Evolutionary conservation across 2,888 invertebrate species (phyloP), one percentile per base, ranked within the genome.

Genomic region (Pollenia amentaria): DNA sequence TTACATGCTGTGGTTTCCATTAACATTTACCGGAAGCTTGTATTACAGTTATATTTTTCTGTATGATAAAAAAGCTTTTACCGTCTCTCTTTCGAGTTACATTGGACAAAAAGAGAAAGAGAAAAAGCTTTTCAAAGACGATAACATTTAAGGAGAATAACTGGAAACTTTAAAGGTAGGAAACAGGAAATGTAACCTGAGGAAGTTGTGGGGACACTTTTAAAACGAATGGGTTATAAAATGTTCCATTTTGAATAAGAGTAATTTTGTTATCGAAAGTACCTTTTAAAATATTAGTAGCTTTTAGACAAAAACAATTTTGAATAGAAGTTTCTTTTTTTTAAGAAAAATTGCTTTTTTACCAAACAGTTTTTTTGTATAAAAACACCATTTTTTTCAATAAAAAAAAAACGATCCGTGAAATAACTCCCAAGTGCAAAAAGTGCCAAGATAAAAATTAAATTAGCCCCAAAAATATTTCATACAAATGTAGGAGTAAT

Each of bases 41-140:
- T 76, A 85, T 70, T 57, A 85, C 85, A 81, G 75, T 82, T 81
- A 21, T 12, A 12, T 16, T 72, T 18, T 46, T 11, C 29, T 29
- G 6, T 29, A 29, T 29, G 29, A 12, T 46, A 29, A 46, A 46
- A 16, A 48, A 46, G 14, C 12, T 29, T 29, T 29, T 29, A 4
- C 6, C 6, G 29, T 0, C 29, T 29, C 29, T 29, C 14, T 48
- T 42, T 55, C 8, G 29, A 55, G 10, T 21, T 4, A 11, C n/a
- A n/a, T n/a, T 48, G n/a, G 8, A n/a, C 21, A 18, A 3, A 38
- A 40, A 57, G 57, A 57, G 42, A 10, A 8, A 7, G 14, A 4
- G 21, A 42, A 51, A 76, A 64, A 14, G 40, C 40, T 51, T 60
- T 46, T 12, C 1, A 40, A 40, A 16, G 7, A 9, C 2, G 7